A percentile compares a stretch with the other conserved stretches of the same genome.
These are phyloP conservation scores for Zaprionus ornatus DNA, from an alignment of 1,140 invertebrate species.

Conservation along the genomic window DNA sequence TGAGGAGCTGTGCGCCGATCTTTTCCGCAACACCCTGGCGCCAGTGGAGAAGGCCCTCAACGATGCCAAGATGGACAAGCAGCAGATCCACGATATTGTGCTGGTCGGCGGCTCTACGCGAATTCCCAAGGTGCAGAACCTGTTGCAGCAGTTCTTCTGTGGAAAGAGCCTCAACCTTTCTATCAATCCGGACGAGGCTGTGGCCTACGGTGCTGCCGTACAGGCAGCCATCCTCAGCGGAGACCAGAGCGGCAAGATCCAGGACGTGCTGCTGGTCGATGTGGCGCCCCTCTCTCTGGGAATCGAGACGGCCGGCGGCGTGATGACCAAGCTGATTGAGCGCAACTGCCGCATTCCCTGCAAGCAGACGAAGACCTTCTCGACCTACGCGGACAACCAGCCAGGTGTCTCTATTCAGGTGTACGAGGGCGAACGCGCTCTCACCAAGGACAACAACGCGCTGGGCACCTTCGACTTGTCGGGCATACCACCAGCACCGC, in stretches of 20 bases:
- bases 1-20: conserved; percentile 94
- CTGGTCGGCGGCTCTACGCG: conserved; percentile 87
- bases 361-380: conserved; percentile 88
- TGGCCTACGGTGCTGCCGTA: conserved; percentile 89
- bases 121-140: conserved; percentile 88
- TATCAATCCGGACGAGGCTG: conserved; percentile 92
- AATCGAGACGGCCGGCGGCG: conserved; percentile 86
- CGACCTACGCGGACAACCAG: conserved; percentile 90
- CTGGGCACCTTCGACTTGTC: conserved; percentile 91
- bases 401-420: conserved; percentile 89
- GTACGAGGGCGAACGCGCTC: conserved; percentile 88
- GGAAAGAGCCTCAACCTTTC: conserved; percentile 89
- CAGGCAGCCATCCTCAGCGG: conserved; percentile 91
- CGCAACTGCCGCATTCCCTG: conserved; percentile 87
- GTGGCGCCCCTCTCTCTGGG: conserved; percentile 86
- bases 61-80: conserved; percentile 91
- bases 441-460: conserved; percentile 91
- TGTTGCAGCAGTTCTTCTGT: conserved; percentile 87
- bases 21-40: conserved; percentile 88
- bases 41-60: conserved; percentile 90
- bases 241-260: conserved; percentile 90
- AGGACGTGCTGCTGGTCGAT: conserved; percentile 86
- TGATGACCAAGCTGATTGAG: conserved; percentile 88
- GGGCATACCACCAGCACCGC: conserved; percentile 92
- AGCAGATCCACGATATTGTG: conserved; percentile 87